Evolutionary conservation across 1,140 invertebrate species (phyloP), one percentile per base, ranked within the genome.

Genomic region (Phthorimaea operculella): DNA sequence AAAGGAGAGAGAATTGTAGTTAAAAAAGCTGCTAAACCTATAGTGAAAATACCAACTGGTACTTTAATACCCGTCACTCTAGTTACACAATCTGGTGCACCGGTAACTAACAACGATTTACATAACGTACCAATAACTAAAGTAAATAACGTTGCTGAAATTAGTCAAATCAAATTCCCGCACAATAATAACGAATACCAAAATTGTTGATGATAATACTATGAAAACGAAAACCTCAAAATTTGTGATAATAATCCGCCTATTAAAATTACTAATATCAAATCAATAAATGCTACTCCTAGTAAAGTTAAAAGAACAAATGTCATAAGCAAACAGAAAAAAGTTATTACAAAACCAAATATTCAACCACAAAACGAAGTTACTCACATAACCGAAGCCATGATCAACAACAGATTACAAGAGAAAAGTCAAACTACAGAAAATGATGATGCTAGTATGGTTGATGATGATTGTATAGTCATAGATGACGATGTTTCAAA

Each of bases 11-110:
- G 21, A 18, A 57, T 71, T 14, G 50, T 57, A 6, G 66, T 55
- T 18, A 34, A 58, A 36, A 59, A 58, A 49, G 28, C 60, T 42
- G 45, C 67, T 0, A 50, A 55, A 16, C 68, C 59, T 53, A 51
- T 74, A 33, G 8, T 75, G 0, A 75, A 75, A 3, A 51, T 79
- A 44, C 44, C 63, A 0, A 57, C 68, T 0, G 79, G 71, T 0
- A 82, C 76, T 0, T 18, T 82, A 8, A 77, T 79, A 57, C 79
- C 79, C 1, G 72, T 82, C 0, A 80, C 76, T 0, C 49, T 82
- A 53, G 60, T 80, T 0, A 71, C 62, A 55, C 62, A 18, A 45
- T 16, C 12, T 48, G 10, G 28, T 61, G 0, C 64, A 58, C n/a
- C 49, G 15, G 10, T 59, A 10, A 16, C 53, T 15, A 51, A 47